phyloP scores from a whole-genome alignment of 2,888 invertebrate genomes.

The Gortyna flavago region DNA sequence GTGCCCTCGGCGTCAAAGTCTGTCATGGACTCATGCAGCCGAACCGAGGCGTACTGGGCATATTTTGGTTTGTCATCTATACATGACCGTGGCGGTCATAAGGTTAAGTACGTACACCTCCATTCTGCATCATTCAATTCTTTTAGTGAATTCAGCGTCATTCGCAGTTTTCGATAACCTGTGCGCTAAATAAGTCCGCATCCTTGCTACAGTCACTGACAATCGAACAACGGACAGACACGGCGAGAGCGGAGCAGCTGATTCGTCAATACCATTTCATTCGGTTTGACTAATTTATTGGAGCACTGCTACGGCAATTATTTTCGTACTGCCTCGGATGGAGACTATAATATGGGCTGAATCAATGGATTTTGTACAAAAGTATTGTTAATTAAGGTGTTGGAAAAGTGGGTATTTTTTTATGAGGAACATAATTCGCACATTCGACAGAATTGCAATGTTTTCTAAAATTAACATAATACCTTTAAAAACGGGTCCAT shows the following conservation, averaged over 20 bases:
- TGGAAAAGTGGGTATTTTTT: neutral
- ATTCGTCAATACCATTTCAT: constrained; percentile 36
- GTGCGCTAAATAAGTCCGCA: constrained; percentile 2
- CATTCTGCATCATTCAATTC: neutral
- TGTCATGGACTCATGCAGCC: too few species aligned
- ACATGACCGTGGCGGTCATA: too few species aligned
- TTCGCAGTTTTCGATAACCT: neutral
- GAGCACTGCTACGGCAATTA: constrained; percentile 22
- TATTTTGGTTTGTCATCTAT: too few species aligned
- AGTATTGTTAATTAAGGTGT: too few species aligned
- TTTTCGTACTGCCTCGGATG: constrained; percentile 3
- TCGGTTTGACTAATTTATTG: constrained; percentile 44
- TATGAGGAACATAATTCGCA: neutral
- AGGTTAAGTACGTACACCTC: neutral
- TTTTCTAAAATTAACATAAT: neutral
- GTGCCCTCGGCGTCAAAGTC: too few species aligned
- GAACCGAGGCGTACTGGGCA: too few species aligned
- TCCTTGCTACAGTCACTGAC: constrained; percentile 6
- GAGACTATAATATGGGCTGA: neutral
- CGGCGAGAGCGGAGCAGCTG: constrained; percentile 22
- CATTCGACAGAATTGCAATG: neutral
- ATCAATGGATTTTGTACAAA: neutral
- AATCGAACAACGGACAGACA: constrained; percentile 20
- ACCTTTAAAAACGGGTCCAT: neutral
- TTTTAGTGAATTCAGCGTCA: neutral